phyloP scores from a whole-genome alignment of 2,797 vertebrate species.

The Enteromius anoplus region DNA sequence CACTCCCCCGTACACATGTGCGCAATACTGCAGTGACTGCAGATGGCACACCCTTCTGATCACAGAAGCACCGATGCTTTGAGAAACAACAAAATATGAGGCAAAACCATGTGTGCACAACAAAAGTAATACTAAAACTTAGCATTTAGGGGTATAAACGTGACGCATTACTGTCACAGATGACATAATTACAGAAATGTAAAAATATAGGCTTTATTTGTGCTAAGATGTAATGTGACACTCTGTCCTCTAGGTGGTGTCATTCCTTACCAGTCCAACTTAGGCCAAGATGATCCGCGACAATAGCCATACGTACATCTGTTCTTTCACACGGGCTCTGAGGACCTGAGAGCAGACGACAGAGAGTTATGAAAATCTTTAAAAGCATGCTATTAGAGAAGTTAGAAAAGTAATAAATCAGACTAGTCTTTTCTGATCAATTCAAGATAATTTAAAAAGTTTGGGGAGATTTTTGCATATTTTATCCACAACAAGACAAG shows the following conservation, averaged over 20 bases:
- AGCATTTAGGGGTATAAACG: background rate
- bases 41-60: constrained; percentile 70
- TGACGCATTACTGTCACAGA: background rate
- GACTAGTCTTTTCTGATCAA: constrained; percentile 60
- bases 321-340: constrained; percentile 99
- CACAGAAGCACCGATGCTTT: constrained; percentile 27
- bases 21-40: constrained; percentile 75
- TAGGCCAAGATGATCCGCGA: constrained; percentile 98
- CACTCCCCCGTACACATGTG: constrained; percentile 38
- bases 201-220: background rate
- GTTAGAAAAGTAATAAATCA: constrained; percentile 36
- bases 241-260: constrained; percentile 68
- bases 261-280: constrained; percentile 95
- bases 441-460: background rate
- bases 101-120: background rate
- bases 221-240: background rate
- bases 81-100: constrained; percentile 5
- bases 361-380: constrained; percentile 27
- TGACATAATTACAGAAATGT: constrained; percentile 42
- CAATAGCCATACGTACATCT: constrained; percentile 99
- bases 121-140: background rate
- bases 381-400: background rate
- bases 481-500: constrained; percentile 6
- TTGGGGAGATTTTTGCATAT: background rate
- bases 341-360: constrained; percentile 85